Percentiles rank a stretch among this genome's conserved stretches.
Conservation (phyloP, 1,140 invertebrate species). For the Elysia chlorotica region DNA sequence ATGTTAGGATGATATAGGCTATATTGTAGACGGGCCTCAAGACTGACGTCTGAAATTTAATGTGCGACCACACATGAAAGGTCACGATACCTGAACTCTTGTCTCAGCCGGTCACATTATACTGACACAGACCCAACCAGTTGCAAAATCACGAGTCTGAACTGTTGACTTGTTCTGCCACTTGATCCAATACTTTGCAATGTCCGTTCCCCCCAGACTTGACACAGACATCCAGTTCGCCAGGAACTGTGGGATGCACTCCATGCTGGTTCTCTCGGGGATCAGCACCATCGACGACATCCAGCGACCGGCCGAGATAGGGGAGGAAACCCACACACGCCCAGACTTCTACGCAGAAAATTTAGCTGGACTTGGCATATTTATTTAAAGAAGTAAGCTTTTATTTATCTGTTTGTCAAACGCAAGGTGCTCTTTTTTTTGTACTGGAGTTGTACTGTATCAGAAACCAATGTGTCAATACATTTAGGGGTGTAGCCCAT, state of each 20-base stretch:
- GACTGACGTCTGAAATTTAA: not conserved
- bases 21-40: not conserved
- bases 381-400: constrained; percentile 19
- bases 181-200: not conserved
- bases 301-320: not conserved
- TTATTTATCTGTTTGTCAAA: not conserved
- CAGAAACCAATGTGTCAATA: too few relatives aligned
- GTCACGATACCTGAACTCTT: not conserved
- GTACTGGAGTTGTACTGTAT: too few relatives aligned
- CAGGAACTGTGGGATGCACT: constrained; percentile 38
- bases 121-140: too few relatives aligned
- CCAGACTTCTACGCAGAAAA: constrained; percentile 24
- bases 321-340: not conserved
- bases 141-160: not conserved
- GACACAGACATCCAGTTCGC: constrained; percentile 44
- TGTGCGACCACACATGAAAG: not conserved
- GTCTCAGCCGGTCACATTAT: too few relatives aligned
- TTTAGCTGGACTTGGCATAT: constrained; percentile 23
- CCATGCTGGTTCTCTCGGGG: constrained; percentile 40
- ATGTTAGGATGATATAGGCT: too few relatives aligned
- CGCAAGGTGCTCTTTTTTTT: too few relatives aligned
- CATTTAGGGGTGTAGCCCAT: too few relatives aligned
- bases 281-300: constrained; percentile 5
- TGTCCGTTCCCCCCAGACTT: constrained; percentile 29
- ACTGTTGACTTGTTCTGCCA: not conserved